Base-by-base conservation (phyloP, 1,140 invertebrate species). In the Drosophila albomicans region DNA sequence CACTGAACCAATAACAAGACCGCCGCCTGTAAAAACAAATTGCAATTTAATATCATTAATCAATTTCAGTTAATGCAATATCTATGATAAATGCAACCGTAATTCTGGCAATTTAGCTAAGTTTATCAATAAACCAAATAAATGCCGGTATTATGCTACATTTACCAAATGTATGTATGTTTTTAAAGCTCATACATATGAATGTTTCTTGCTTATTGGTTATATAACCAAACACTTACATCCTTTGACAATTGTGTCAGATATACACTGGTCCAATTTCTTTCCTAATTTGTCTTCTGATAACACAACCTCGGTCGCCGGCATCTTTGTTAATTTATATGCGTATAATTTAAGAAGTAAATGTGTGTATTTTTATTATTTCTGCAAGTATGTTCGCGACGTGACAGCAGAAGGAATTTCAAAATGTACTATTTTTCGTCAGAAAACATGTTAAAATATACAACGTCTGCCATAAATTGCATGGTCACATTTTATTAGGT, bases 1-100 rank as follows among this genome's bases (percentile, higher is more conserved):
- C 46, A 96, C 91, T 20, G 94, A 93, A 48, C 96, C 96, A 67
- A 97, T 80, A 30, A 95, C 59, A 48, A 95, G 71, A 73, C 96
- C 96, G 81, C 95, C 95, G 77, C 95, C 96, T 96, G 65, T 13
- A 81, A 84, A 15, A 87, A 77, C 11, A 20, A 51, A 51, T 25
- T 25, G 4, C 11, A 52, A 52, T 28, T 30, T 28, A 51, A 25
- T 28, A 3, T 13, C 20, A 32, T 6, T 51, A 8, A 51, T 51
- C 1, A 51, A 28, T 13, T 32, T 32, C 1, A 7, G 30, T 32
- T 32, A 6, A 32, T 32, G 5, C 5, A 6, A 32, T 6, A 32
- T 32, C 7, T 32, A 32, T 7, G 5, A 32, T 3, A 25, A 25
- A 25, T 25, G 20, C 2, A 3, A 25, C 3, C 20, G 20, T 25